Evolutionary conservation across 2,888 invertebrate genomes (phyloP).

Genomic region (Melitaea athalia): DNA sequence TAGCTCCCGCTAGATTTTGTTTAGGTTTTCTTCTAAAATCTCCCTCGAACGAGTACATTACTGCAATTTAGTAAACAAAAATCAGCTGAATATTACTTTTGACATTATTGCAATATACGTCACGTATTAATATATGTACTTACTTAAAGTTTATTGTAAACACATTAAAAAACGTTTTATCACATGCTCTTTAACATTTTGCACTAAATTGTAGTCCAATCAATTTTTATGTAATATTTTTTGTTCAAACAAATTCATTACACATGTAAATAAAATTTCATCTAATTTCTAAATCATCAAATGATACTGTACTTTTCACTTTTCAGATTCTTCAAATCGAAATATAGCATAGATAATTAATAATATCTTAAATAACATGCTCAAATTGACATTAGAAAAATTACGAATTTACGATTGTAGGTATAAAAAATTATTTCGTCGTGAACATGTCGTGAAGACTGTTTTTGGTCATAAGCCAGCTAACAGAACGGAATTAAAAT

Average conservation of each 20-base stretch:
- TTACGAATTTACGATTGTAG: not conserved
- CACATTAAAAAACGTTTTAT: conserved; percentile 6
- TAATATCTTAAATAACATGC: not conserved
- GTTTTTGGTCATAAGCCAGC: no score
- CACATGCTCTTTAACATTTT: conserved; percentile 10
- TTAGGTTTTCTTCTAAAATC: conserved; percentile 93
- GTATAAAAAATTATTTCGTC: no score
- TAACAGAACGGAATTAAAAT: no score
- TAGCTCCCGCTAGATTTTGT: conserved; percentile 95
- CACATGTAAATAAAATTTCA: not conserved
- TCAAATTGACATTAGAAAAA: no score
- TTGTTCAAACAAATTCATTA: conserved; percentile 6
- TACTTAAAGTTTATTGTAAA: conserved; percentile 14
- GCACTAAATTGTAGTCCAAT: not conserved
- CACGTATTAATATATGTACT: conserved; percentile 14
- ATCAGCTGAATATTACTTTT: conserved; percentile 58
- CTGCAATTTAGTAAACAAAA: conserved; percentile 58
- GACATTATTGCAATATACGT: conserved; percentile 28
- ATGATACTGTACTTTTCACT: conserved; percentile 26
- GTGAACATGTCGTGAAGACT: no score
- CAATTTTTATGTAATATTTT: not conserved
- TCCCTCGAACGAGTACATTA: conserved; percentile 92
- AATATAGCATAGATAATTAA: conserved; percentile 8
- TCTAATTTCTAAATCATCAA: not conserved
- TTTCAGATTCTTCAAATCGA: conserved; percentile 15